These are phyloP conservation scores for Mythimna vitellina DNA, from an alignment of 2,888 invertebrate species.

Conservation along the genomic window DNA sequence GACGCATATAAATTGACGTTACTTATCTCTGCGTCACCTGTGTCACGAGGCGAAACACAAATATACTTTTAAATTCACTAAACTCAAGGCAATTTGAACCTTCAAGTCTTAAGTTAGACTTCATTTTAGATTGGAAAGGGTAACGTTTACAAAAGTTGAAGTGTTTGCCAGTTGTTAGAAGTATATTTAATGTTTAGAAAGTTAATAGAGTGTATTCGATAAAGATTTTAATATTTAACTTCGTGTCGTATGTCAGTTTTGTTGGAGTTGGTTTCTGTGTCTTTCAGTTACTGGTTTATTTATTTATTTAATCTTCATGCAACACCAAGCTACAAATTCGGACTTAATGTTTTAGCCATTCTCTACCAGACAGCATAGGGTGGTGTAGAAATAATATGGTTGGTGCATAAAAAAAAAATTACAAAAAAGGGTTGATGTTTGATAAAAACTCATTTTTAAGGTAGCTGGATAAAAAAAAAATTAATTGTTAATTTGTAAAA, in stretches of 20 bases:
- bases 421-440: too few relatives aligned
- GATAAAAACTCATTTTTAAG: too few relatives aligned
- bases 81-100: slow-evolving; percentile 15
- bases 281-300: too few relatives aligned
- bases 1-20: slow-evolving; percentile 82
- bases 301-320: too few relatives aligned
- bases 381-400: too few relatives aligned
- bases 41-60: slow-evolving; percentile 52
- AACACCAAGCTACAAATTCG: too few relatives aligned
- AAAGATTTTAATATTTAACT: slow-evolving; percentile 53
- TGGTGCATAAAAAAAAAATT: too few relatives aligned
- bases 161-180: slow-evolving; percentile 42
- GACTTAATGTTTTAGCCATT: too few relatives aligned
- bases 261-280: not conserved
- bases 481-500: too few relatives aligned
- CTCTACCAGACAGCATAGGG: too few relatives aligned
- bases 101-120: not conserved
- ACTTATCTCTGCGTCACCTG: slow-evolving; percentile 78
- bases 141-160: slow-evolving; percentile 36
- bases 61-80: slow-evolving; percentile 56
- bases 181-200: slow-evolving; percentile 46
- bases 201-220: slow-evolving; percentile 48
- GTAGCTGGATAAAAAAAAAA: too few relatives aligned
- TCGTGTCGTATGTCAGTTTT: slow-evolving; percentile 30
- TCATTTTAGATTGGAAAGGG: not conserved